These are phyloP conservation scores for Athripsodes cinereus DNA, from an alignment of 2,888 invertebrate species.

Conservation along the genomic window DNA sequence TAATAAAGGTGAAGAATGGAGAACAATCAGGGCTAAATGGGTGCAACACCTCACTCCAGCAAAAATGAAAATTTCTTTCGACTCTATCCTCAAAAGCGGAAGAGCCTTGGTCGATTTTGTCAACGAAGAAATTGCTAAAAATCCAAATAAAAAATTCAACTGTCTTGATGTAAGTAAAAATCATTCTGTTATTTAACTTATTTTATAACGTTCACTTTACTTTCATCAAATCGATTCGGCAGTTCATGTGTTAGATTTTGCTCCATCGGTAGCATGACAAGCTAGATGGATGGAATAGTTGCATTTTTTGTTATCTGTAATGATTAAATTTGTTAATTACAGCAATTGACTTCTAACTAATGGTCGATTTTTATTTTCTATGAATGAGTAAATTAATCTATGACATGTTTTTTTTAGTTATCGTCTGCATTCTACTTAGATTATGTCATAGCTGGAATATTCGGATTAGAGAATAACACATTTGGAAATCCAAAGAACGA, in stretches of 20 bases:
- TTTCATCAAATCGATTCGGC: no score
- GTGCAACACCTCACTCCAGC: not conserved
- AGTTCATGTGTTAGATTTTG: no score
- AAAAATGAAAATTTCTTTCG: not conserved
- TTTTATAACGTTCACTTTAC: no score
- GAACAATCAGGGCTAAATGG: not conserved
- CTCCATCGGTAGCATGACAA: no score
- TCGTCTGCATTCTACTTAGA: slow-evolving; percentile 1
- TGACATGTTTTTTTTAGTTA: slow-evolving; percentile 1
- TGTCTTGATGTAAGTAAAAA: not conserved
- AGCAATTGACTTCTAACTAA: no score
- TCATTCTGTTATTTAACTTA: no score
- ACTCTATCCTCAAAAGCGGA: not conserved
- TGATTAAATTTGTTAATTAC: no score
- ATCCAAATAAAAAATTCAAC: not conserved
- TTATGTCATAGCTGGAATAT: slow-evolving; percentile 2
- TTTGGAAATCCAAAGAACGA: not conserved
- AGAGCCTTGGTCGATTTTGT: not conserved
- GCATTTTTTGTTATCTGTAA: no score
- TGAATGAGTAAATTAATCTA: no score
- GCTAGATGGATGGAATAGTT: no score
- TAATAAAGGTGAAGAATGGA: slow-evolving; percentile 4
- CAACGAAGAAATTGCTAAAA: not conserved
- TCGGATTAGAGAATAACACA: slow-evolving; percentile 1
- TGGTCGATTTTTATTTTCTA: no score